A percentile compares a stretch with the other conserved stretches of the same genome.
phyloP scores from a whole-genome alignment of 1,140 invertebrate genomes.

The Anastrepha obliqua region DNA sequence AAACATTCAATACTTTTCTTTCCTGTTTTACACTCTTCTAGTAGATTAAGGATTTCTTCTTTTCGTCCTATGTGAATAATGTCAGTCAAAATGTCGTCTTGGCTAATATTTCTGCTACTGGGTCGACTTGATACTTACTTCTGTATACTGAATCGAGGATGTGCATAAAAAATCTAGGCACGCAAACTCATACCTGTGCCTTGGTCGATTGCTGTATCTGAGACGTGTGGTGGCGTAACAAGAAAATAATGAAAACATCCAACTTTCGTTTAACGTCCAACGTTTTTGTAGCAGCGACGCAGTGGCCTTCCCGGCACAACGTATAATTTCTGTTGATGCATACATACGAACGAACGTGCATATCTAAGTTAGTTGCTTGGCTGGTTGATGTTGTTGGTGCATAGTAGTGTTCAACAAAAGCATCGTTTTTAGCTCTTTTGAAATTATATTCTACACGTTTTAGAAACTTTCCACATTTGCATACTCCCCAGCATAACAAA shows the following conservation, averaged over 20 bases:
- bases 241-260: conserved; percentile 70
- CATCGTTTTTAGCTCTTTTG: conserved; percentile 66
- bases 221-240: neutral
- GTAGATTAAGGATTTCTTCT: too few relatives aligned
- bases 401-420: conserved; percentile 7
- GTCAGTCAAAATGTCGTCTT: too few relatives aligned
- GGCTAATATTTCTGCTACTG: neutral
- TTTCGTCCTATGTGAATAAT: too few relatives aligned
- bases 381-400: conserved; percentile 2
- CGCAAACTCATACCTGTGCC: conserved; percentile 10
- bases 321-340: too few relatives aligned
- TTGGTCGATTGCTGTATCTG: neutral
- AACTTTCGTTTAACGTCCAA: conserved; percentile 65
- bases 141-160: neutral
- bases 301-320: too few relatives aligned
- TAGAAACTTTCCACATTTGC: conserved; percentile 57
- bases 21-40: too few relatives aligned
- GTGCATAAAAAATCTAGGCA: neutral
- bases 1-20: too few relatives aligned
- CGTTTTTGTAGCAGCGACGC: neutral
- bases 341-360: too few relatives aligned
- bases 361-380: neutral
- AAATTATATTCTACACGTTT: conserved; percentile 73
- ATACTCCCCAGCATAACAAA: conserved; percentile 22
- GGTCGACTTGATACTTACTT: neutral